A percentile compares a stretch with the other conserved stretches of the same genome.
Conservation (phyloP, 53 echinoderm and acorn worm species). For the Paracentrotus lividus region DNA sequence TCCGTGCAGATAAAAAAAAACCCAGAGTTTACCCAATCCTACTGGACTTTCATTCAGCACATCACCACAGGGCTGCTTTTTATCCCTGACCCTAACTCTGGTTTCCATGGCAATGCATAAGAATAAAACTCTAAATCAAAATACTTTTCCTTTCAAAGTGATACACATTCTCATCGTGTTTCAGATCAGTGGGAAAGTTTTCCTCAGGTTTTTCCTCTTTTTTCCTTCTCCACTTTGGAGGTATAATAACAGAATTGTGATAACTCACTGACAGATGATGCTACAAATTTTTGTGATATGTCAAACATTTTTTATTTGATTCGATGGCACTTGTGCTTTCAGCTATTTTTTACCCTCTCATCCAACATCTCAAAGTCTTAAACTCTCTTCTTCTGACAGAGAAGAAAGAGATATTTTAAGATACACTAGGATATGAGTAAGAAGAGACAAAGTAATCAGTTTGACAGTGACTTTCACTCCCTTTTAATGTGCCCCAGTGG, state of each 20-base stretch:
- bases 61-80: conserved; percentile 33
- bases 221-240: background rate
- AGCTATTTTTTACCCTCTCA: background rate
- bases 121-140: conserved; percentile 7
- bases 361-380: background rate
- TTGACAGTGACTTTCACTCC: background rate
- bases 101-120: background rate
- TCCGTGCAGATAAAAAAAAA: background rate
- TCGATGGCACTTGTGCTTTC: conserved; percentile 15
- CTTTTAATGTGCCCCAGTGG: background rate
- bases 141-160: background rate
- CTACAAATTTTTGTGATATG: background rate
- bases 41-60: conserved; percentile 27
- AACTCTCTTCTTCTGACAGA: background rate
- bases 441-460: background rate
- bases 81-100: conserved; percentile 21
- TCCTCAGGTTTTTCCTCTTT: background rate
- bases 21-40: background rate
- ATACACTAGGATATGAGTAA: background rate
- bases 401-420: background rate
- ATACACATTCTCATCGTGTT: conserved; percentile 26
- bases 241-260: background rate
- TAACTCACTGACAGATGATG: conserved; percentile 24
- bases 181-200: conserved; percentile 22
- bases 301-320: background rate